Conservation (phyloP, 2,113 vertebrate species). For the Pogonocichla stellata region DNA sequence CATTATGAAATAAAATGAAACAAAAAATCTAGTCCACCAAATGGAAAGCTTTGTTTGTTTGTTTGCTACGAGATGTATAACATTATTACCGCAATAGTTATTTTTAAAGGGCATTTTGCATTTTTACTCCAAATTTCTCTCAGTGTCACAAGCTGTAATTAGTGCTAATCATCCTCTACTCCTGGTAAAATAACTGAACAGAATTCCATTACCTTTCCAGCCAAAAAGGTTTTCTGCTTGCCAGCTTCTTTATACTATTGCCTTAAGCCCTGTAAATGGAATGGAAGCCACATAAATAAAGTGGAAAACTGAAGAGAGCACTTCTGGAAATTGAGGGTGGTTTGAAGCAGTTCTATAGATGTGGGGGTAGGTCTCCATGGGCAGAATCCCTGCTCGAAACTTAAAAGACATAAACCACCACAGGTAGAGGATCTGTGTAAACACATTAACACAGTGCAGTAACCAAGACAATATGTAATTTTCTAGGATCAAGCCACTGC, state of each 20-base stretch:
- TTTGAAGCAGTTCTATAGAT: background rate
- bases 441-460: background rate
- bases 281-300: background rate
- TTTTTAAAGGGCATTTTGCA: background rate
- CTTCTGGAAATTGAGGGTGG: background rate
- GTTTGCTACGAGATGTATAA: background rate
- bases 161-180: background rate
- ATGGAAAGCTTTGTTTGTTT: background rate
- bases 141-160: background rate
- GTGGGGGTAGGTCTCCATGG: background rate
- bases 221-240: background rate
- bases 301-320: background rate
- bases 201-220: background rate
- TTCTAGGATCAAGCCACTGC: background rate
- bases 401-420: background rate
- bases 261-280: background rate
- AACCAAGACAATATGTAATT: background rate
- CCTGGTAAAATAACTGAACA: conserved; percentile 2
- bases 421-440: background rate
- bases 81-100: background rate
- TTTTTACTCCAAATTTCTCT: background rate
- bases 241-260: background rate
- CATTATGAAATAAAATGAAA: background rate
- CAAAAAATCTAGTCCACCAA: background rate
- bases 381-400: rapidly evolving